Evolutionary conservation across 2,113 vertebrate species (phyloP).

Genomic region (Siniperca chuatsi): DNA sequence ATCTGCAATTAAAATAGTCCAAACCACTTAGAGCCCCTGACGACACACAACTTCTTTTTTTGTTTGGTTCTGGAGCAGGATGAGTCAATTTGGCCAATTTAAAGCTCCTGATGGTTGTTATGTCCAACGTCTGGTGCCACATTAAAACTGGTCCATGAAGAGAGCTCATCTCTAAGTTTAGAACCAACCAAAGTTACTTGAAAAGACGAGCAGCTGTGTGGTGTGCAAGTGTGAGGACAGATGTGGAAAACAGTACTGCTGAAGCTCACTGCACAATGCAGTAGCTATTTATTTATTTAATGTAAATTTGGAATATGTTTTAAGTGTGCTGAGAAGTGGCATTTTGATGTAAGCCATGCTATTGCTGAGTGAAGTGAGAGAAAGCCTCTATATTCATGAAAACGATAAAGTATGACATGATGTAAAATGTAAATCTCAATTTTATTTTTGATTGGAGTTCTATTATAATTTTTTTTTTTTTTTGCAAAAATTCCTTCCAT

Average conservation of each 20-base stretch:
- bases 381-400: conserved; percentile 20
- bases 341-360: conserved; percentile 36
- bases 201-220: conserved; percentile 54
- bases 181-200: conserved; percentile 67
- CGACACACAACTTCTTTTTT: not conserved
- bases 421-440: conserved; percentile 29
- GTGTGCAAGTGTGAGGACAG: conserved; percentile 16
- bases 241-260: conserved; percentile 16
- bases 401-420: conserved; percentile 1
- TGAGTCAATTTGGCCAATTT: conserved; percentile 29
- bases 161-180: conserved; percentile 37
- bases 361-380: conserved; percentile 17
- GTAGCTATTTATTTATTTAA: conserved; percentile 72
- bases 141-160: conserved; percentile 34
- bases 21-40: not conserved
- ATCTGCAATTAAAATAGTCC: conserved; percentile 11
- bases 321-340: conserved; percentile 20
- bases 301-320: conserved; percentile 56
- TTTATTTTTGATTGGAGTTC: conserved; percentile 43
- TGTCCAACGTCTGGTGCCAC: conserved; percentile 44
- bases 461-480: conserved; percentile 21
- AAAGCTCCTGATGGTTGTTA: conserved; percentile 44
- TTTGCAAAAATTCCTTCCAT: conserved; percentile 16
- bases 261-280: conserved; percentile 34
- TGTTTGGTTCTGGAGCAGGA: conserved; percentile 7